A percentile compares a stretch with the other conserved stretches of the same genome.
phyloP scores from a whole-genome alignment of 2,797 vertebrate genomes.

The Sandelia bainsii region DNA sequence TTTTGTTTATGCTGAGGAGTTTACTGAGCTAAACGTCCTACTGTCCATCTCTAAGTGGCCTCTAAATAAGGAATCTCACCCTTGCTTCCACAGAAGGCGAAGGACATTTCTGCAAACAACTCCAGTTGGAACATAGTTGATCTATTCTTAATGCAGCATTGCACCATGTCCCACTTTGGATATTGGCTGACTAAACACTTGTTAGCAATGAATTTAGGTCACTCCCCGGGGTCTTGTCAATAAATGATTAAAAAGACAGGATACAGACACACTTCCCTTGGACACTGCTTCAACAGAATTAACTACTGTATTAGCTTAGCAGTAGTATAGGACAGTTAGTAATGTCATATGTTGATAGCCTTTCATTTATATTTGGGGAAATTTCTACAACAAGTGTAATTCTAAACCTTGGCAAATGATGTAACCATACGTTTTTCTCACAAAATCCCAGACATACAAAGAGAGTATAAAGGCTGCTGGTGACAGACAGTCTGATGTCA shows the following conservation, averaged over 20 bases:
- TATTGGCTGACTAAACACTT: slow-evolving; percentile 41
- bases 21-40: not conserved
- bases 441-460: not conserved
- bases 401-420: not conserved
- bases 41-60: not conserved
- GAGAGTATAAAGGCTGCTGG: not conserved
- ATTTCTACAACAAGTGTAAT: not conserved
- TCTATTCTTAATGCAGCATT: not conserved
- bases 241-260: slow-evolving; percentile 80
- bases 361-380: not conserved
- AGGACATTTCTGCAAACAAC: not conserved
- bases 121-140: not conserved
- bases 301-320: not conserved
- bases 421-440: not conserved
- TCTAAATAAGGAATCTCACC: not conserved
- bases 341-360: not conserved
- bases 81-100: not conserved
- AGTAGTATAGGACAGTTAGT: not conserved
- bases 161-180: slow-evolving; percentile 29
- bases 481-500: slow-evolving; percentile 27
- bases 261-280: slow-evolving; percentile 32
- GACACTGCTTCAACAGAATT: not conserved
- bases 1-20: not conserved
- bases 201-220: slow-evolving; percentile 59
- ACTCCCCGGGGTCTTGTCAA: slow-evolving; percentile 70